Conservation (phyloP, 2,888 invertebrate species). For the Punctoribates punctum region DNA sequence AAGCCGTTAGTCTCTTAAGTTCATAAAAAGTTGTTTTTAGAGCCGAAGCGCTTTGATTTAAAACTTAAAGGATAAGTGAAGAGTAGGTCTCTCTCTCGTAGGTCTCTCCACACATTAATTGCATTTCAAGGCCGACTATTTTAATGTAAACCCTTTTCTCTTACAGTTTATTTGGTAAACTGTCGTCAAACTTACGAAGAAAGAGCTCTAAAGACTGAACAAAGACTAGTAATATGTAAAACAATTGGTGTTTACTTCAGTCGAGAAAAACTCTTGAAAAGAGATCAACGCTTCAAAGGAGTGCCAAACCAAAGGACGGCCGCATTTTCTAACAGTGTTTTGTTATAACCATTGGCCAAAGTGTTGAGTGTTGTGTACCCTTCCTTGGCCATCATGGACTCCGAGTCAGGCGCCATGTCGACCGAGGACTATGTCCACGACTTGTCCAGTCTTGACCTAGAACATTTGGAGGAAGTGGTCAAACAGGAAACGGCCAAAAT, state of each 20-base stretch:
- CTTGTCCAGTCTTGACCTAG: conserved; percentile 36
- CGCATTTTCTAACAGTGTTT: background rate
- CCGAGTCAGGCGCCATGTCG: conserved; percentile 42
- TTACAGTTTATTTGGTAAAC: conserved; percentile 12
- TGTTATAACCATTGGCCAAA: background rate
- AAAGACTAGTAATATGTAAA: background rate
- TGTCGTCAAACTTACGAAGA: conserved; percentile 31
- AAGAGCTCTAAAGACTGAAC: background rate
- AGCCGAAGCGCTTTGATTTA: background rate
- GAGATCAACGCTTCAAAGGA: background rate
- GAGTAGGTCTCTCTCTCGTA: background rate
- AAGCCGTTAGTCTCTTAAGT: background rate
- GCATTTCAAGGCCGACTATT: conserved; percentile 32
- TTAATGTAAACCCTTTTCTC: conserved; percentile 24
- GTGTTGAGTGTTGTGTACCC: conserved; percentile 30
- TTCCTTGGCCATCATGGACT: conserved; percentile 38
- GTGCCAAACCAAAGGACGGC: background rate
- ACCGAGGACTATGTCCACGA: conserved; percentile 43
- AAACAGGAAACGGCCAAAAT: conserved; percentile 28
- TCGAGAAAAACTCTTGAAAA: background rate
- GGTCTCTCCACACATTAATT: background rate
- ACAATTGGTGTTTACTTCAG: conserved; percentile 24
- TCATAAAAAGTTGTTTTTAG: background rate
- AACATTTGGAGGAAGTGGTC: conserved; percentile 38
- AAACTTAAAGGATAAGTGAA: no score